Evolutionary conservation across 1,140 invertebrate species (phyloP).

Genomic region (Mesaphorura yosii): DNA sequence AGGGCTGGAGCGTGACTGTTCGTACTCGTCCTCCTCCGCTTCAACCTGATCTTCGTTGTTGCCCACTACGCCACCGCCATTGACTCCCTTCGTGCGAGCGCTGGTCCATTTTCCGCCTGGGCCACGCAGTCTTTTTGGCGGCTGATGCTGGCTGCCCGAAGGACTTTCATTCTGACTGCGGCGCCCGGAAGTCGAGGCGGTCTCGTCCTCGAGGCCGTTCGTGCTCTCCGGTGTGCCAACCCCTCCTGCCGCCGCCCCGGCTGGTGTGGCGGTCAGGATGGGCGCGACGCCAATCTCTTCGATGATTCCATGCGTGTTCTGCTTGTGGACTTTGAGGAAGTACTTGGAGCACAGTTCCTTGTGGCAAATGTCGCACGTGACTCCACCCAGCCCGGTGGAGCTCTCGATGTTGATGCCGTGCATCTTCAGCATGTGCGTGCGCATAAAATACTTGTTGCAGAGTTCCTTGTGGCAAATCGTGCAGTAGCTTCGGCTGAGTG

Average conservation of each 20-base stretch:
- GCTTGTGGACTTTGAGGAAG: conserved; percentile 90
- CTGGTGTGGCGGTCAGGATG: conserved; percentile 31
- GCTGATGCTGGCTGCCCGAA: too few relatives aligned
- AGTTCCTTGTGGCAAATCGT: conserved; percentile 99
- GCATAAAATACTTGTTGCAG: conserved; percentile 99
- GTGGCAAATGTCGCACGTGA: conserved; percentile 91
- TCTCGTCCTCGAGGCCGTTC: too few relatives aligned
- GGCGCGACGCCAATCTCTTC: conserved; percentile 39
- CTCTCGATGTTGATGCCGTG: conserved; percentile 94
- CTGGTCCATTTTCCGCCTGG: too few relatives aligned
- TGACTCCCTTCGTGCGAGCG: too few relatives aligned
- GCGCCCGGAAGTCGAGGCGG: conserved; percentile 6
- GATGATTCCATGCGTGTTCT: conserved; percentile 91
- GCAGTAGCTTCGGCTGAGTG: conserved; percentile 67
- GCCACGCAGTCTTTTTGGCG: too few relatives aligned
- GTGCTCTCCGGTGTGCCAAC: too few relatives aligned
- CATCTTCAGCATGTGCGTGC: conserved; percentile 99
- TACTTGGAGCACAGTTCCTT: conserved; percentile 97
- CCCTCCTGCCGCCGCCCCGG: conserved; percentile 6
- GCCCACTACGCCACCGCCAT: too few relatives aligned
- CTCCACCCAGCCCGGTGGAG: conserved; percentile 77
- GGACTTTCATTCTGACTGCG: not conserved
- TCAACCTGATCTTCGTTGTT: too few relatives aligned
- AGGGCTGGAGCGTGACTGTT: too few relatives aligned
- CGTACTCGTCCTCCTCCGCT: too few relatives aligned